Evolutionary conservation across 1,140 invertebrate species (phyloP).

Genomic region (Cydia amplana): DNA sequence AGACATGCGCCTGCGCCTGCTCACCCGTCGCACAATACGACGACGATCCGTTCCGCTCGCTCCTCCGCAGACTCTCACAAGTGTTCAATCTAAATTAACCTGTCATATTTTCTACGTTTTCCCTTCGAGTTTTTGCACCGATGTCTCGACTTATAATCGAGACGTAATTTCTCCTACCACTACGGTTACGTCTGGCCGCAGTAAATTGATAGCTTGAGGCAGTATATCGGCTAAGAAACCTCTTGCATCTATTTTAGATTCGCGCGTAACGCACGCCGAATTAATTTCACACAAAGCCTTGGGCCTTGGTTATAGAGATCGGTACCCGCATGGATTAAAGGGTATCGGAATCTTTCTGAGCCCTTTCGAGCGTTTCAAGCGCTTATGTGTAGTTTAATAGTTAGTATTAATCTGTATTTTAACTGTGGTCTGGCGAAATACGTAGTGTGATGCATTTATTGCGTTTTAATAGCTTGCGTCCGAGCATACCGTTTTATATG

Average conservation of each 20-base stretch:
- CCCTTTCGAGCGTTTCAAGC: not conserved
- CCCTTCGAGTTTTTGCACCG: conserved; percentile 47
- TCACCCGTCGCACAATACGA: conserved; percentile 57
- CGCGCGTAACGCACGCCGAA: not conserved
- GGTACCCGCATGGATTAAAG: no score
- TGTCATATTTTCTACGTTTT: conserved; percentile 68
- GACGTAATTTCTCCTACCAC: conserved; percentile 49
- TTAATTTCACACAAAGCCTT: not conserved
- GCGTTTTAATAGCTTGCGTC: conserved; percentile 56
- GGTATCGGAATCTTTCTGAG: no score
- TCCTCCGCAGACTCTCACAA: conserved; percentile 59
- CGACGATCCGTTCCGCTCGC: conserved; percentile 63
- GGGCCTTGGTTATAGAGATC: not conserved
- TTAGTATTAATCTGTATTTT: not conserved
- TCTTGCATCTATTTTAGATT: not conserved
- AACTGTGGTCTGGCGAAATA: conserved; percentile 7
- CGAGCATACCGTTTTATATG: conserved; percentile 56
- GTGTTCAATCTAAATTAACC: conserved; percentile 63
- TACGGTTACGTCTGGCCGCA: conserved; percentile 45
- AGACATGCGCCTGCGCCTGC: conserved; percentile 36
- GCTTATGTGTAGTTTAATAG: not conserved
- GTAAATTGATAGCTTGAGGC: conserved; percentile 23
- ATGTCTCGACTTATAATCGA: conserved; percentile 52
- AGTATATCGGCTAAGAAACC: not conserved
- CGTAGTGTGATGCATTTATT: conserved; percentile 48